phyloP scores from a whole-genome alignment of 2,797 vertebrate genomes.

The Liparis tanakae region DNA sequence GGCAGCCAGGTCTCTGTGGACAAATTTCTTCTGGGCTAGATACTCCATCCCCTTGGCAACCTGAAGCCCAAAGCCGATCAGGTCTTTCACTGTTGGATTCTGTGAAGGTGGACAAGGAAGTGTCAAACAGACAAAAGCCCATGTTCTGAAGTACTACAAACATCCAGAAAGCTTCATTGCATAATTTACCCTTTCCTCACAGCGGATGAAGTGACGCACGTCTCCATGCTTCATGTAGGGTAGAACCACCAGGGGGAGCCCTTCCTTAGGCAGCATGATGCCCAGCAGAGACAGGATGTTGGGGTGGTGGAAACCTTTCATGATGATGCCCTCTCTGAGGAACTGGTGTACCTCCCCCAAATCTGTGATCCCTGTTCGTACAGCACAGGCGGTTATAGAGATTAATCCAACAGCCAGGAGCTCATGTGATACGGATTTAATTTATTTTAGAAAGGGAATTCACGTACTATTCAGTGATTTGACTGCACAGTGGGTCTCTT shows the following conservation, averaged over 20 bases:
- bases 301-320: slow-evolving; percentile 93
- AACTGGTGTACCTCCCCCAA: slow-evolving; percentile 94
- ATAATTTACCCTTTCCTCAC: slow-evolving; percentile 86
- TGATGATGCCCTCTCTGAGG: slow-evolving; percentile 93
- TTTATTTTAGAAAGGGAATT: slow-evolving; percentile 1
- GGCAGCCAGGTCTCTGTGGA: slow-evolving; percentile 96
- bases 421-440: not conserved
- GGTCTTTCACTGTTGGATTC: slow-evolving; percentile 96
- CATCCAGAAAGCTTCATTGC: slow-evolving; percentile 6
- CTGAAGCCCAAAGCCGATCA: slow-evolving; percentile 95
- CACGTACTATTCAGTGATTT: slow-evolving; percentile 92
- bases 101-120: slow-evolving; percentile 57
- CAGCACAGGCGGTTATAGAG: slow-evolving; percentile 8
- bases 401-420: not conserved
- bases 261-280: slow-evolving; percentile 89
- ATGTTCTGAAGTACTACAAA: not conserved
- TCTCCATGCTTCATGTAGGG: slow-evolving; percentile 97
- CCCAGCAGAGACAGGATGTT: slow-evolving; percentile 93
- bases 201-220: slow-evolving; percentile 92
- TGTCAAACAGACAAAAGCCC: not conserved
- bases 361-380: slow-evolving; percentile 90
- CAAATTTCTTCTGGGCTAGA: slow-evolving; percentile 93
- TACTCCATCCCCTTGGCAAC: slow-evolving; percentile 97
- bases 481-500: slow-evolving; percentile 88
- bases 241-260: slow-evolving; percentile 91